Conservation (phyloP, 2,113 vertebrate genomes). For the Petromus typicus region DNA sequence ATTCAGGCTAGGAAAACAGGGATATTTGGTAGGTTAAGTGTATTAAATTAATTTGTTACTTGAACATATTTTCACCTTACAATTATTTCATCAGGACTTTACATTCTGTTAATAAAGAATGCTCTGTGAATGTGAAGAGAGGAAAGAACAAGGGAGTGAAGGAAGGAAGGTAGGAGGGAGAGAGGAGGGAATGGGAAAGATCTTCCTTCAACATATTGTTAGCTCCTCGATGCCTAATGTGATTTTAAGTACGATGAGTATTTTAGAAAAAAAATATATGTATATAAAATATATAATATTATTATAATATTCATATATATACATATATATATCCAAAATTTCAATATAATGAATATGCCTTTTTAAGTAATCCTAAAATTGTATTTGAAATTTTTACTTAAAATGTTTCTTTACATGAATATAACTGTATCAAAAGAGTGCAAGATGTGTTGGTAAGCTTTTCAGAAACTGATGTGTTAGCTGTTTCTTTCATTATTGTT, state of each 20-base stretch:
- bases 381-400: slow-evolving; percentile 13
- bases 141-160: background rate
- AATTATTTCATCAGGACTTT: background rate
- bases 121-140: background rate
- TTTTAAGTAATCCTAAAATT: background rate
- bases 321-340: too few species aligned
- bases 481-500: slow-evolving; percentile 1
- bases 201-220: background rate
- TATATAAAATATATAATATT: too few species aligned
- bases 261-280: background rate
- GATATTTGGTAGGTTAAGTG: background rate
- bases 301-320: too few species aligned
- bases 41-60: background rate
- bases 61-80: background rate
- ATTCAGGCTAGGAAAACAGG: too few species aligned
- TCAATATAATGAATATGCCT: too few species aligned
- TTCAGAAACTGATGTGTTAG: background rate
- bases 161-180: background rate
- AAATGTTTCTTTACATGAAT: background rate
- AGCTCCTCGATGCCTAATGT: background rate
- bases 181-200: background rate
- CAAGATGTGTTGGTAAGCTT: background rate
- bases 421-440: background rate
- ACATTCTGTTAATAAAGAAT: background rate
- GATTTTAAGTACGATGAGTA: background rate